Base-by-base conservation (phyloP, 2,888 invertebrate species). In the Rhorus exstirpatorius region DNA sequence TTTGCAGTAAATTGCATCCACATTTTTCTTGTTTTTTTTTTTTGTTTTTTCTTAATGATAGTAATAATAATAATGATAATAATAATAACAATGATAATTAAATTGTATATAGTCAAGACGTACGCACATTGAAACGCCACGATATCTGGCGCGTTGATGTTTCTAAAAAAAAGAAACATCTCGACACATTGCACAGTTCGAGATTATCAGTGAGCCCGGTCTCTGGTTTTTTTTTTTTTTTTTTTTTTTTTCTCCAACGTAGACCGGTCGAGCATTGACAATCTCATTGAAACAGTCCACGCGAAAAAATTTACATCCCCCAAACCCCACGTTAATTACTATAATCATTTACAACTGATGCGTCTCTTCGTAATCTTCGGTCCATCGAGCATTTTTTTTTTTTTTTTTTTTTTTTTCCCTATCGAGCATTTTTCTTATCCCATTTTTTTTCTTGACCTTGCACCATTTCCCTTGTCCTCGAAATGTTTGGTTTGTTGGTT, bases 331-430 rank as follows among this genome's bases (percentile, higher is more conserved):
- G 60, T 68, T 44, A 51, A 14, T 24, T 70, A 26, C 41, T 63
- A 68, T 88, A 88, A 89, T 86, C 87, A 89, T 88, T 88, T 87
- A 89, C 88, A 89, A 89, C 85, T 86, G 86, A 89, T 87, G 86
- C 87, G 86, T 61, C 82, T 31, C 31, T n/a, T 87, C 87, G 85
- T 26, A 87, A 88, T 84, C 85, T 87, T 89, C 89, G 90, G 89
- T 91, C 89, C 87, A 87, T 90, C 85, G 86, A 89, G 85, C 85
- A 86, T 89, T 31, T 49, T 46, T 53, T 12, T 14, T 51, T 38
- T 8, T 44, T 21, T 49, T 24, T 38, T 26, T 67, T 68, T 76
- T 60, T 81, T n/a, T n/a, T n/a, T n/a, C n/a, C n/a, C 31, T 31
- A 31, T 31, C 31, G 31, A 31, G 31, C 68, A 60, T 80, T 74